Evolutionary conservation across 92 coral and sea anemone genomes (phyloP), one percentile per base, ranked within the genome.

Genomic region (Porites rus): DNA sequence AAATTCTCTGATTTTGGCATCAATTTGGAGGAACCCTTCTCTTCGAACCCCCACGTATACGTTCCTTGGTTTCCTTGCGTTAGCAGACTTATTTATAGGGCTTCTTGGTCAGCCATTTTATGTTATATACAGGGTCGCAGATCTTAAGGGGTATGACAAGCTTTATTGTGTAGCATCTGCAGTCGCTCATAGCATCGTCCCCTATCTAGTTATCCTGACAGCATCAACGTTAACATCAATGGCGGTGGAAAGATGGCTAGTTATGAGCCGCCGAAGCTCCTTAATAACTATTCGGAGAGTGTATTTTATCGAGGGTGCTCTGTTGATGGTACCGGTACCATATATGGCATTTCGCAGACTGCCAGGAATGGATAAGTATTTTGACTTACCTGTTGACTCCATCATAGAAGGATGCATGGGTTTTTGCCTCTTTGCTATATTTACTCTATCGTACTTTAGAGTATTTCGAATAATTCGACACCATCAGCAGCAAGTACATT

Each of bases 31-130:
- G 12, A 88, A 75, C 10, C 65, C 61, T 16, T 69, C 85, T 53
- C 73, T 86, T 3, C 84, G 75, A 63, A 86, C 85, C 17, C 85
- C 90, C 11, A 78, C 90, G 3, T 53, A 71, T 52, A n/a, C 72
- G 20, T 46, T 86, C 16, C 72, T 86, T 5, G 51, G 87, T 74
- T 72, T 69, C 12, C 79, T 87, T 13, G 65, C 91, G 1, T 71
- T 87, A 14, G 22, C 86, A 18, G 91, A 87, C 78, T 79, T 87
- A 11, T 71, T 60, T 64, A 51, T 72, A 10, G 91, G 91, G 31
- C 38, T 80, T 1, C 10, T 87, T 74, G 76, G 65, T 69, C 91
- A 87, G 62, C 91, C 91, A 58, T 69, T 25, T 4, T 62, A 80
- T 22, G 79, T 75, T 19, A 10, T 59, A 2, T 76, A 56, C 68